phyloP scores from a whole-genome alignment of 2,888 invertebrate species.

The Cynaeus angustus region DNA sequence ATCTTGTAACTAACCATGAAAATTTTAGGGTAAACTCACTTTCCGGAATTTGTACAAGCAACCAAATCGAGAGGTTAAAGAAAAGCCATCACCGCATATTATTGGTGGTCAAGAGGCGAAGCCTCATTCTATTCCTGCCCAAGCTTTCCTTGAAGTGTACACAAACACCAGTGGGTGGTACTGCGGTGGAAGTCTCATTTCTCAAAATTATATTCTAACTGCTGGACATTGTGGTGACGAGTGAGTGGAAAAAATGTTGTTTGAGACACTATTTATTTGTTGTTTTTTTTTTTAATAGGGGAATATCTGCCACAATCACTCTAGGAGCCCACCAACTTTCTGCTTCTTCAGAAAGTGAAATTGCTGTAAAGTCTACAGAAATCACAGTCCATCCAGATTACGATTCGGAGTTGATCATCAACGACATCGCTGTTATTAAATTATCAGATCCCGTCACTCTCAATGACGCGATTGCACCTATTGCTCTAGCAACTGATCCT shows the following conservation, averaged over 20 bases:
- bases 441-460: constrained; percentile 55
- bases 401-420: constrained; percentile 8
- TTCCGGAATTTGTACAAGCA: constrained; percentile 16
- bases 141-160: constrained; percentile 41
- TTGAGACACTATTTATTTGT: background rate
- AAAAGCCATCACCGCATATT: constrained; percentile 27
- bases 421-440: constrained; percentile 64
- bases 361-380: constrained; percentile 16
- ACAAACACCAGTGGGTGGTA: constrained; percentile 34
- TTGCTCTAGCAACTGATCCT: constrained; percentile 58
- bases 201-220: constrained; percentile 42
- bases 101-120: constrained; percentile 51
- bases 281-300: constrained; percentile 27
- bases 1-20: too few species aligned
- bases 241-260: constrained; percentile 34
- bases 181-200: constrained; percentile 52
- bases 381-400: constrained; percentile 47
- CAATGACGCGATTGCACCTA: constrained; percentile 61
- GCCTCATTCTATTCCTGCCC: constrained; percentile 53
- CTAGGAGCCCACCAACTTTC: constrained; percentile 32
- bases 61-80: background rate
- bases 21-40: too few species aligned
- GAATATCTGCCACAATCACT: constrained; percentile 14
- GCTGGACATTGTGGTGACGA: constrained; percentile 52
- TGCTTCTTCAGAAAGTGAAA: constrained; percentile 15